Evolutionary conservation across 2,113 vertebrate species (phyloP), one percentile per base, ranked within the genome.

Genomic region (human (Homo sapiens)): DNA sequence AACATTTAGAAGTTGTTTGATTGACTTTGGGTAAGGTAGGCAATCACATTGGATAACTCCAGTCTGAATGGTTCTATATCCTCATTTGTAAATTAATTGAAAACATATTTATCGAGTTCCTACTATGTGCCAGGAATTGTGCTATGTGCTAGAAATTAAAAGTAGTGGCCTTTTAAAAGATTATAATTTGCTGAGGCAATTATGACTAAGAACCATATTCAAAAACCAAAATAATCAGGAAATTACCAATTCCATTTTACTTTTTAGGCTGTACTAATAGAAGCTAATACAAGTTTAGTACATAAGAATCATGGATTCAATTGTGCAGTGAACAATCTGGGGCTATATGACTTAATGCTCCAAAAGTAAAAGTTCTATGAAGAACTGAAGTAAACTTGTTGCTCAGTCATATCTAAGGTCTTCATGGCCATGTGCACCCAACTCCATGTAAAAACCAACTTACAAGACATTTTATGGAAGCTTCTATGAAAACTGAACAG

Each of bases 71-170:
- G 25, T 66, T 88, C 59, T 90, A 57, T 64, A 6, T 59, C 30
- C 73, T 73, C 68, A 96, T 50, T 68, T 75, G 90, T 27, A 72
- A 72, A 96, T 38, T 23, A 38, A 38, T 0, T 78, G 38, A 75
- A 79, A 8, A 27, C 3, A 8, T 73, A 70, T 43, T 52, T 50
- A 68, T 5, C 84, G 45, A 94, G 66, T 43, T 93, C 45, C 38
- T 83, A 10, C 43, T 38, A 81, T 38, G 48, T 45, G 13, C 30
- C 92, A 85, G 5, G 23, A 30, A 95, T 22, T 38, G 8, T 76
- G 18, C 40, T 61, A 80, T 81, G 27, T 92, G n/a, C 89, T 94
- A 13, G 57, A 40, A 96, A 93, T 83, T 59, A 80, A 80, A 91
- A 80, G 18, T 68, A 61, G 61, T 30, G 40, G 1, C 40, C 81